Conservation (phyloP, 1,140 invertebrate species). For the Micrasema longulum region DNA sequence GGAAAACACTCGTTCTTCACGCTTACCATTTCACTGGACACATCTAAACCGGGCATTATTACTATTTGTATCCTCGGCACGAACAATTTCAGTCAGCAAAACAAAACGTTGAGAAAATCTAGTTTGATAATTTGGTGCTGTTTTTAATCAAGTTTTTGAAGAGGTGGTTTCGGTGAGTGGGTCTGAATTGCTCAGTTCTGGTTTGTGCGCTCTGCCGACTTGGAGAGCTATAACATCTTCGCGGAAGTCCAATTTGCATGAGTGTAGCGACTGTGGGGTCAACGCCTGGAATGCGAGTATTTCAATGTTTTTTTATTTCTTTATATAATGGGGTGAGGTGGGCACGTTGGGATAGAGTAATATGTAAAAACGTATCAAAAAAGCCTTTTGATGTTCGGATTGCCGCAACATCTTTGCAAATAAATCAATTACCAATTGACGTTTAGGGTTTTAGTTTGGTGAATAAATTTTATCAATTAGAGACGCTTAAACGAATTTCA, state of each 20-base stretch:
- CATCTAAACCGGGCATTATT: conserved; percentile 34
- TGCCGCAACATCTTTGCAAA: too few relatives aligned
- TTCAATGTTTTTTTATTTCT: conserved; percentile 41
- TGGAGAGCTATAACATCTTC: conserved; percentile 28
- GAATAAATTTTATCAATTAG: too few relatives aligned
- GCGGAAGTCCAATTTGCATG: conserved; percentile 42
- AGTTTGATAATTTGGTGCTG: not conserved
- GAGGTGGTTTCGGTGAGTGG: not conserved
- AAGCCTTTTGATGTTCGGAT: too few relatives aligned
- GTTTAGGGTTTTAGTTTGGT: too few relatives aligned
- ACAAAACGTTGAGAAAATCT: not conserved
- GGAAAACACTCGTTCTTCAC: conserved; percentile 2
- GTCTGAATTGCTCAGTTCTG: not conserved
- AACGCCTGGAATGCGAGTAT: conserved; percentile 42
- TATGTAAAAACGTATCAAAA: too few relatives aligned
- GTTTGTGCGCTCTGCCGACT: not conserved
- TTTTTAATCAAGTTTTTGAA: not conserved
- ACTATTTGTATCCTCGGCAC: not conserved
- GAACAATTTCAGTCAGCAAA: not conserved
- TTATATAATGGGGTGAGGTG: conserved; percentile 16
- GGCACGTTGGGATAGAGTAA: not conserved
- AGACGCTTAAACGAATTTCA: too few relatives aligned
- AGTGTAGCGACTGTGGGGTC: conserved; percentile 36
- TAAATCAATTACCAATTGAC: too few relatives aligned
- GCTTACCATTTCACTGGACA: conserved; percentile 24